Conservation (phyloP, 2,113 vertebrate genomes). For the Bostrychus sinensis region DNA sequence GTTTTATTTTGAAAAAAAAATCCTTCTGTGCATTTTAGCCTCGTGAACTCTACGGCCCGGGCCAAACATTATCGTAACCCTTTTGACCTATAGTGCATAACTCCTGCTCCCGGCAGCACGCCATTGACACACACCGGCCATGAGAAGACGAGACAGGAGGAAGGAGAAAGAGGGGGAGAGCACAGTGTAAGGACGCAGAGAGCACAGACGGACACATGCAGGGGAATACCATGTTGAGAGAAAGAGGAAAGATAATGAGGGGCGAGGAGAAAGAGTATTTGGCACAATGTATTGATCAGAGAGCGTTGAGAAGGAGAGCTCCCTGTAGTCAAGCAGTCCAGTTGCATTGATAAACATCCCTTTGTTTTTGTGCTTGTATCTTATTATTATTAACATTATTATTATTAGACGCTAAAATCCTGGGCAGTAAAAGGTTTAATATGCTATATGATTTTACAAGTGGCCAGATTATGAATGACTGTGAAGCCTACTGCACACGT, state of each 20-base stretch:
- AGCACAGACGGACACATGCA: slow-evolving; percentile 59
- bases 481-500: slow-evolving; percentile 48
- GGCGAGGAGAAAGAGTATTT: slow-evolving; percentile 65
- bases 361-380: slow-evolving; percentile 78
- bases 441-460: slow-evolving; percentile 50
- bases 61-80: slow-evolving; percentile 68
- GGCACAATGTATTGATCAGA: slow-evolving; percentile 70
- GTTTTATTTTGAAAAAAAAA: slow-evolving; percentile 35
- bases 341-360: slow-evolving; percentile 75
- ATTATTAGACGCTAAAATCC: slow-evolving; percentile 56
- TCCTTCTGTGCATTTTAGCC: slow-evolving; percentile 73
- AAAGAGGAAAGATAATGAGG: slow-evolving; percentile 72
- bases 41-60: slow-evolving; percentile 69
- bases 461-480: slow-evolving; percentile 67
- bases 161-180: slow-evolving; percentile 73
- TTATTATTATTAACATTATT: slow-evolving; percentile 36
- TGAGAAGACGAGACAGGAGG: slow-evolving; percentile 74
- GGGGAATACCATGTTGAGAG: slow-evolving; percentile 62
- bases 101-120: slow-evolving; percentile 65
- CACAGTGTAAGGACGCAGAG: slow-evolving; percentile 51
- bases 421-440: slow-evolving; percentile 68
- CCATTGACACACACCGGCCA: slow-evolving; percentile 64
- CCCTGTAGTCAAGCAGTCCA: slow-evolving; percentile 70
- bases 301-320: slow-evolving; percentile 51
- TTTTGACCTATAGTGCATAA: slow-evolving; percentile 74